Evolutionary conservation across 2,888 invertebrate species (phyloP).

Genomic region (Drosophila yooni): DNA sequence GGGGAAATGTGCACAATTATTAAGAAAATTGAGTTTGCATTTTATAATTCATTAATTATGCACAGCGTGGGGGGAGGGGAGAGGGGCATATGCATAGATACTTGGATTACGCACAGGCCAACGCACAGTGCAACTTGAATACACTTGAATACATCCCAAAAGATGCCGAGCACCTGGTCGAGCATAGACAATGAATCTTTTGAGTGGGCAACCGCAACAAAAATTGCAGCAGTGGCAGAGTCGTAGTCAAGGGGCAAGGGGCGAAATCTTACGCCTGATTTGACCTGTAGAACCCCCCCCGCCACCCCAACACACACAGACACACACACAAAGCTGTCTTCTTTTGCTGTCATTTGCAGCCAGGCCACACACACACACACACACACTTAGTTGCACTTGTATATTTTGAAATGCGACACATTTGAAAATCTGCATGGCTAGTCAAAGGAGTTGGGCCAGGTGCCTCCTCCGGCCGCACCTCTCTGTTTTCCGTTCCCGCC

Average conservation of each 20-base stretch:
- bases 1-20: conserved; percentile 61
- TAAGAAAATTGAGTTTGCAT: conserved; percentile 71
- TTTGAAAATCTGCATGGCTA: conserved; percentile 68
- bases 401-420: conserved; percentile 62
- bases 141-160: conserved; percentile 12
- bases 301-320: neutral
- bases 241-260: neutral
- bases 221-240: conserved; percentile 48
- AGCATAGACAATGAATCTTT: conserved; percentile 49
- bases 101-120: conserved; percentile 75
- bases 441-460: conserved; percentile 61
- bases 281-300: conserved; percentile 27
- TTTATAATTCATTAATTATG: conserved; percentile 83
- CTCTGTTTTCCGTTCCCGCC: neutral
- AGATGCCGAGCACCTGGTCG: conserved; percentile 21
- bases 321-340: conserved; percentile 11
- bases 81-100: neutral
- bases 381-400: conserved; percentile 35
- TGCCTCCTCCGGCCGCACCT: neutral
- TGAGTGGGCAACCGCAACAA: conserved; percentile 35
- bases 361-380: conserved; percentile 17
- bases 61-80: conserved; percentile 48
- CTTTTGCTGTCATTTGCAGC: conserved; percentile 58
- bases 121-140: conserved; percentile 59
- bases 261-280: conserved; percentile 73